Conservation (phyloP, 2,888 invertebrate genomes). For the Ectemnius continuus region DNA sequence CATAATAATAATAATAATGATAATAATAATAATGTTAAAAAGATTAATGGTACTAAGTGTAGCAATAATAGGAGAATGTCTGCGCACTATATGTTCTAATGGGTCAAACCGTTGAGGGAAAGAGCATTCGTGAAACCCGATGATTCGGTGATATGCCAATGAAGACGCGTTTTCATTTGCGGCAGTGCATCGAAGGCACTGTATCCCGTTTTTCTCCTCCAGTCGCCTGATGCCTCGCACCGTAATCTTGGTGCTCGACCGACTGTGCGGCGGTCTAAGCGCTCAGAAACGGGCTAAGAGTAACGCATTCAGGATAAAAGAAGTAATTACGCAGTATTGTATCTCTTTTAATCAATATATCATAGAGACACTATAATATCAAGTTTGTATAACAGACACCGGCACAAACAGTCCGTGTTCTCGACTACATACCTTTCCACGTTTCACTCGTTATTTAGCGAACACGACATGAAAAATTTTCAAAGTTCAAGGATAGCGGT, state of each 20-base stretch:
- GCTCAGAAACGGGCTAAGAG: constrained; percentile 33
- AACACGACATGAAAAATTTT: constrained; percentile 62
- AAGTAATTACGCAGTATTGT: constrained; percentile 38
- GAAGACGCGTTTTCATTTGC: constrained; percentile 41
- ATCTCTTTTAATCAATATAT: constrained; percentile 34
- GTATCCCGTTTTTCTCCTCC: constrained; percentile 23
- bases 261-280: background rate
- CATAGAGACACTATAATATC: constrained; percentile 44
- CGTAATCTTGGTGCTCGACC: background rate
- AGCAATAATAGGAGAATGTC: constrained; percentile 10
- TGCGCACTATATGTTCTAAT: background rate
- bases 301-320: constrained; percentile 18
- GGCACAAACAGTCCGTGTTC: constrained; percentile 14
- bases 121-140: constrained; percentile 3
- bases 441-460: constrained; percentile 11
- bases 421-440: constrained; percentile 18
- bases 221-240: background rate
- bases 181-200: constrained; percentile 67
- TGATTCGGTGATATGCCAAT: constrained; percentile 22
- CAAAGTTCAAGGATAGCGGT: constrained; percentile 57
- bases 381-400: constrained; percentile 4
- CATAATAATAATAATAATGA: constrained; percentile 8
- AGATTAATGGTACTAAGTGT: background rate
- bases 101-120: background rate
- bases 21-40: constrained; percentile 10